Conservation (phyloP, 2,888 invertebrate genomes). For the Melolontha melolontha region DNA sequence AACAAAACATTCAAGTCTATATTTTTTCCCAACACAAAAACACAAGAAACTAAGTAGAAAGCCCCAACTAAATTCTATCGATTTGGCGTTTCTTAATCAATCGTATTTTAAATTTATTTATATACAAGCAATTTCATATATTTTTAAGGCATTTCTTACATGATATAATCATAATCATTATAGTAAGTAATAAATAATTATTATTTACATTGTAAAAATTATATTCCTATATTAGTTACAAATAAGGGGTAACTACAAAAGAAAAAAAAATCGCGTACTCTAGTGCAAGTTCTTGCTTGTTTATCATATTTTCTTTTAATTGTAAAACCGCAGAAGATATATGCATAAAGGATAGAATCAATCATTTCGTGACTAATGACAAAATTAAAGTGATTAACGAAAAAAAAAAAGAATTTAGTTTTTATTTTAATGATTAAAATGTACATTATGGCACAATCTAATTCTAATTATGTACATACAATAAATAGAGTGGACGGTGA, state of each 20-base stretch:
- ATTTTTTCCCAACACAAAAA: constrained; percentile 35
- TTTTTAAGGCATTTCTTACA: constrained; percentile 37
- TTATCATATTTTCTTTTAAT: no score
- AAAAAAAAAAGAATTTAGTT: constrained; percentile 30
- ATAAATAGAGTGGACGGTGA: constrained; percentile 43
- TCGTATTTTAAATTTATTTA: background rate
- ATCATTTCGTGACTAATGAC: no score
- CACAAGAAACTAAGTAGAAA: constrained; percentile 32
- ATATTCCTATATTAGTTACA: constrained; percentile 36
- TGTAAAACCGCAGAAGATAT: no score
- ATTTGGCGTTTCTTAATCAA: background rate
- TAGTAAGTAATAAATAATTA: constrained; percentile 40
- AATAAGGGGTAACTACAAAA: constrained; percentile 28
- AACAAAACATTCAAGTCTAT: constrained; percentile 41
- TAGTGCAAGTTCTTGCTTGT: no score
- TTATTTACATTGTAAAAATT: constrained; percentile 39
- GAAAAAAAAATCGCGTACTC: no score
- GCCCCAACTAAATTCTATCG: constrained; percentile 30
- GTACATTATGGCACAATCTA: constrained; percentile 45
- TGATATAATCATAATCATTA: constrained; percentile 9
- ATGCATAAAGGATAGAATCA: no score
- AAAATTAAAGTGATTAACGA: constrained; percentile 13
- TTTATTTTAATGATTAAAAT: constrained; percentile 34
- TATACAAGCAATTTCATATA: constrained; percentile 39
- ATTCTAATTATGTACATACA: constrained; percentile 41